Conservation (phyloP, 2,113 vertebrate species). For the Noturus placidus region DNA sequence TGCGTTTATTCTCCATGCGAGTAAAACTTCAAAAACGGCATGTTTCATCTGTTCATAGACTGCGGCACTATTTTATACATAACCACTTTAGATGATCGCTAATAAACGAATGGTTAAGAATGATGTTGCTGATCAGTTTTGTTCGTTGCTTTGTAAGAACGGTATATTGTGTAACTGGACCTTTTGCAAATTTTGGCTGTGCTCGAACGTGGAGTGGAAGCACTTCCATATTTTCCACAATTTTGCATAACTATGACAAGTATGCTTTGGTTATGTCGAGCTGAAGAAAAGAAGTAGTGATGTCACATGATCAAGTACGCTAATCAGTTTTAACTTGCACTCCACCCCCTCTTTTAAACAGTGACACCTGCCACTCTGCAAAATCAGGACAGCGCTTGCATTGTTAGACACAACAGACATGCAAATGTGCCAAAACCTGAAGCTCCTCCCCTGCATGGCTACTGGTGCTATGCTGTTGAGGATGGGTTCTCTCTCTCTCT, state of each 20-base stretch:
- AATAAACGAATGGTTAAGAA: background rate
- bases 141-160: background rate
- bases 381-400: slow-evolving; percentile 21
- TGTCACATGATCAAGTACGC: slow-evolving; percentile 5
- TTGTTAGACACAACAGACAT: slow-evolving; percentile 12
- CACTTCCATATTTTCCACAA: no score
- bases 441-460: slow-evolving; percentile 29
- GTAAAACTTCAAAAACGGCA: background rate
- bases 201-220: background rate
- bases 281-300: slow-evolving; percentile 3
- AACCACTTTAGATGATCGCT: background rate
- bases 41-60: background rate
- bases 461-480: background rate
- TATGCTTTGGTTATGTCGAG: background rate
- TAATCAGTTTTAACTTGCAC: background rate
- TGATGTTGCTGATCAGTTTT: background rate
- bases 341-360: background rate
- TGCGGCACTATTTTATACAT: background rate
- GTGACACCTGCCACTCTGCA: background rate
- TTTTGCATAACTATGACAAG: background rate
- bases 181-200: background rate
- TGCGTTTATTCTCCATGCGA: background rate
- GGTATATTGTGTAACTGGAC: background rate
- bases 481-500: slow-evolving; percentile 30
- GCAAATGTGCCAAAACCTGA: slow-evolving; percentile 66